Percentiles rank a stretch among this genome's conserved stretches.
phyloP scores from a whole-genome alignment of 2,888 invertebrate species.

The Schrankia costaestrigalis region DNA sequence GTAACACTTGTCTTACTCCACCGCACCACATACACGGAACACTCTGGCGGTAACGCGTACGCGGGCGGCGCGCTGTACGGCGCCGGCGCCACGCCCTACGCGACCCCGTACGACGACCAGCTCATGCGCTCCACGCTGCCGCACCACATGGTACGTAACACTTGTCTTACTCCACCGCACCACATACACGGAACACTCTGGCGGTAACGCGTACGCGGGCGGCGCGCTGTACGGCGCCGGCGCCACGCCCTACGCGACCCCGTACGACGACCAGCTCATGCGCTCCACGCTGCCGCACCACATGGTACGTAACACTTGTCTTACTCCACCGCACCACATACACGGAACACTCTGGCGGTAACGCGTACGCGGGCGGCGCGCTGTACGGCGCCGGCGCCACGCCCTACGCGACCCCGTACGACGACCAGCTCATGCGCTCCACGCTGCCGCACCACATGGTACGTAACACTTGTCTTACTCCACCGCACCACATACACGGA shows the following conservation, averaged over 20 bases:
- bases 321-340: neutral
- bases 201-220: too few species aligned
- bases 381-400: conserved; percentile 78
- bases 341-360: neutral
- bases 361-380: conserved; percentile 82
- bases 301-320: conserved; percentile 11
- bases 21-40: neutral
- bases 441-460: conserved; percentile 55
- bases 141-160: conserved; percentile 16
- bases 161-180: neutral
- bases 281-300: conserved; percentile 80
- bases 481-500: neutral
- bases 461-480: neutral
- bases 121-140: conserved; percentile 85
- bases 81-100: conserved; percentile 84
- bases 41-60: too few species aligned
- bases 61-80: conserved; percentile 81
- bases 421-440: conserved; percentile 88
- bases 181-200: neutral
- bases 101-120: conserved; percentile 84
- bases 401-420: conserved; percentile 84
- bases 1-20: neutral
- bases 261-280: conserved; percentile 86
- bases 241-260: conserved; percentile 85
- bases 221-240: conserved; percentile 79